Base-by-base conservation (phyloP, 2,797 vertebrate species). In the Cottoperca gobio region DNA sequence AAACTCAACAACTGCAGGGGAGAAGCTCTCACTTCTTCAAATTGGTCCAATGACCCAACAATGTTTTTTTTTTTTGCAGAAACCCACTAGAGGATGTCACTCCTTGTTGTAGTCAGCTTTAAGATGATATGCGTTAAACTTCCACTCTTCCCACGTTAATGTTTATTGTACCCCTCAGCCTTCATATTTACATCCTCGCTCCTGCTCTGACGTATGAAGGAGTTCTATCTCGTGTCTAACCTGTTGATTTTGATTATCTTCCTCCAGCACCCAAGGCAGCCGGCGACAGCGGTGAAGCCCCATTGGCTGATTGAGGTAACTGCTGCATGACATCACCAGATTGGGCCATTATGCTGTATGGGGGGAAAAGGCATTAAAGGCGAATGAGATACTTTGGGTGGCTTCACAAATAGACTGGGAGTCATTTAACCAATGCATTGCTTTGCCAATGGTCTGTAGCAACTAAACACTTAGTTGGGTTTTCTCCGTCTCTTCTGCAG, bases 261-360 rank as follows among this genome's bases (percentile, higher is more conserved):
- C 66, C 62, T 72, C 73, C 24, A 89, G 89, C 82, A 70, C 62
- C 85, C 85, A 0, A 73, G 73, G 66, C 88, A 83, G 69, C 77
- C 84, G 0, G 79, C 26, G 65, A 61, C 75, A 58, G 68, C 68
- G 19, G 67, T 73, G 75, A 86, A 85, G 61, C 74, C 75, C 73
- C 87, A 88, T 28, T 87, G 85, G 86, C 81, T 88, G 84, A 84
- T 88, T 33, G 86, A 91, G 85, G 90, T 90, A 90, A 91, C 76
- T 67, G 81, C 82, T 72, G 82, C 85, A 86, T 86, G 80, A 86
- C 78, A 79, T 79, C 82, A 71, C 55, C 67, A 31, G 61, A 70
- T 76, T 54, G 49, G 63, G 60, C 73, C 60, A 39, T 83, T 75
- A 63, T 52, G 79, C 67, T 60, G 37, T 53, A 6, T 4, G 33